Evolutionary conservation across 2,797 vertebrate species (phyloP).

Genomic region (Sciurus carolinensis): DNA sequence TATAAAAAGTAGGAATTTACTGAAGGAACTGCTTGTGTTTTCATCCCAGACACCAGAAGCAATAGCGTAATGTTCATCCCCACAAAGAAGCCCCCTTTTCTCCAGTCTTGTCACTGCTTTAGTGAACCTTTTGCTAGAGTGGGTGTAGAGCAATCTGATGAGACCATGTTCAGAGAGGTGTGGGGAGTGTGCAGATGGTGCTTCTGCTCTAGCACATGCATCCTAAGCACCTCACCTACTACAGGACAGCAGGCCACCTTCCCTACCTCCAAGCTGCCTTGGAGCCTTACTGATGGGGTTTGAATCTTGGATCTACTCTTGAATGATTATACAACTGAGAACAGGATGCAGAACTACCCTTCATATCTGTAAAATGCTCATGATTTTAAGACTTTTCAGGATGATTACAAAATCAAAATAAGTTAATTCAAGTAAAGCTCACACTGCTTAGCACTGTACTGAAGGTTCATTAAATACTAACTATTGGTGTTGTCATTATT

Average conservation of each 20-base stretch:
- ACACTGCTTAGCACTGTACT: background rate
- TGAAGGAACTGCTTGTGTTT: background rate
- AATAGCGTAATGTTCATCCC: background rate
- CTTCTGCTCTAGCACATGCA: background rate
- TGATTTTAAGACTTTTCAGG: background rate
- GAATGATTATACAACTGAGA: background rate
- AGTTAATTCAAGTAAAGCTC: background rate
- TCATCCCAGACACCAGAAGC: background rate
- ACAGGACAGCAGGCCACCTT: background rate
- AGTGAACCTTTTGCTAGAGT: too few species aligned
- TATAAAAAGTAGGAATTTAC: background rate
- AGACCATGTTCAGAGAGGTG: background rate
- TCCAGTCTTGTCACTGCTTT: background rate
- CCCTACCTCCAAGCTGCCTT: background rate
- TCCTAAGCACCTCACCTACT: too few species aligned
- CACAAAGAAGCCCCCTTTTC: background rate
- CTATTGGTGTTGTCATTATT: background rate
- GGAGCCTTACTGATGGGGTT: background rate
- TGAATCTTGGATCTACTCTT: background rate
- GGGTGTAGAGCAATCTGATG: background rate
- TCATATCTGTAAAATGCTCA: background rate
- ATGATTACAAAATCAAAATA: background rate
- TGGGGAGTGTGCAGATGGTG: background rate
- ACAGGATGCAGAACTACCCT: background rate
- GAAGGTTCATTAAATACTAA: background rate